Evolutionary conservation across 1,140 invertebrate genomes (phyloP).

Genomic region (Platorchestia sp.): DNA sequence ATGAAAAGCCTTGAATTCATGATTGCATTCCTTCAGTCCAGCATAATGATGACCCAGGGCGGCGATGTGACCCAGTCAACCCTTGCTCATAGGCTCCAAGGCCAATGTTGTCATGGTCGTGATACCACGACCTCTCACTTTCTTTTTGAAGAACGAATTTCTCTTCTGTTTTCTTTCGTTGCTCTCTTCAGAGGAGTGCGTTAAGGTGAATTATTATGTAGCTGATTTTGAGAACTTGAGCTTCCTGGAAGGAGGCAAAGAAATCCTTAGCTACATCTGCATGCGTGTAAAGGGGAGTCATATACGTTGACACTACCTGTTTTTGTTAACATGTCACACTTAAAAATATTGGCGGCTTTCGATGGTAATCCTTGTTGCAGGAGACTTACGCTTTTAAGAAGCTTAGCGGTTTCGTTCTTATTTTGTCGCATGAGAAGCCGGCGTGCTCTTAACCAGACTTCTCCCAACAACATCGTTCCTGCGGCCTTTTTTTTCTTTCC

Average conservation of each 20-base stretch:
- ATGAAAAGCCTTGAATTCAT: not conserved
- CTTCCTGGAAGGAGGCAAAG: no score
- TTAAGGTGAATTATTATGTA: not conserved
- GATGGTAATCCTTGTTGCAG: not conserved
- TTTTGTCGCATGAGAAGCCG: no score
- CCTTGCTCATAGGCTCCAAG: not conserved
- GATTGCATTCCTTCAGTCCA: not conserved
- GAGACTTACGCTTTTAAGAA: no score
- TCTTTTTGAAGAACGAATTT: not conserved
- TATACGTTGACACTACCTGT: not conserved
- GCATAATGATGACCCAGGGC: not conserved
- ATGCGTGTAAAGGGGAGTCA: not conserved
- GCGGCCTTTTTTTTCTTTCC: no score
- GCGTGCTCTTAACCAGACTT: no score
- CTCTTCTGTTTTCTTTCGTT: not conserved
- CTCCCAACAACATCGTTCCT: no score
- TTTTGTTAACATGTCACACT: not conserved
- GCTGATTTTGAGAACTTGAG: not conserved
- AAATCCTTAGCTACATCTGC: not conserved
- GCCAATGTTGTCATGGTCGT: not conserved
- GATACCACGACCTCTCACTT: no score
- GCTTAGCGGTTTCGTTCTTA: no score
- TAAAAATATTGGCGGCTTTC: not conserved
- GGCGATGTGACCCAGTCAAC: not conserved
- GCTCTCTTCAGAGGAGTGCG: not conserved